Conservation (phyloP, 2,797 vertebrate species). For the Oryzias dopingdopingensis region DNA sequence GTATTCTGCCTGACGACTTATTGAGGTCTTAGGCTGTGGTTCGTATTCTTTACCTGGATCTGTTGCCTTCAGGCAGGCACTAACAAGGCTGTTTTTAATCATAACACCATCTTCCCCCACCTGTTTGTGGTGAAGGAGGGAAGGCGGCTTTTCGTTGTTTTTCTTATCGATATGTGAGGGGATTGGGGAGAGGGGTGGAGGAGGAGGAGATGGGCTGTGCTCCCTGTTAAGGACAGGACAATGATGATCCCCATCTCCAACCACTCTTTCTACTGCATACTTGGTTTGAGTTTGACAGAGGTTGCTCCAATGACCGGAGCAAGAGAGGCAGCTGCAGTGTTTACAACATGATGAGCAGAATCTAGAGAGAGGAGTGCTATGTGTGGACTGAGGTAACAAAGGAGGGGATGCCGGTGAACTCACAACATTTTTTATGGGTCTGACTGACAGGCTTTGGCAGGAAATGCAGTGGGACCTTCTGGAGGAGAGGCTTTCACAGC, state of each 20-base stretch:
- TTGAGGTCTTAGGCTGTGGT: constrained; percentile 37
- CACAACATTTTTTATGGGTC: constrained; percentile 74
- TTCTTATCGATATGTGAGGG: constrained; percentile 78
- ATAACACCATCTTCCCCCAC: constrained; percentile 45
- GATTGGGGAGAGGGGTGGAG: constrained; percentile 87
- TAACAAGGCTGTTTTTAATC: constrained; percentile 30
- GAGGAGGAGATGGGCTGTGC: constrained; percentile 86
- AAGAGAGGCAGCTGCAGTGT: constrained; percentile 72
- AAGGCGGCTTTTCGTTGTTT: constrained; percentile 81
- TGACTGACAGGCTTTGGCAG: constrained; percentile 80
- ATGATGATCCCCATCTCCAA: constrained; percentile 52
- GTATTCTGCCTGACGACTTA: constrained; percentile 59
- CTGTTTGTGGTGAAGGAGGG: constrained; percentile 81
- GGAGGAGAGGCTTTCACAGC: constrained; percentile 74
- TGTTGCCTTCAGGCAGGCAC: constrained; percentile 17
- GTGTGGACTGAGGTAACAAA: constrained; percentile 31
- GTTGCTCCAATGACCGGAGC: constrained; percentile 64
- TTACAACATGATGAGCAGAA: constrained; percentile 66
- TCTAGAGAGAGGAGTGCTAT: constrained; percentile 36
- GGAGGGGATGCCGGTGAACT: constrained; percentile 54
- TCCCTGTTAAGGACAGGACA: constrained; percentile 70
- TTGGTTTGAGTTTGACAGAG: constrained; percentile 54
- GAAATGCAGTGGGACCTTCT: constrained; percentile 82
- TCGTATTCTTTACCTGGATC: constrained; percentile 52
- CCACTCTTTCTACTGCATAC: constrained; percentile 28